phyloP scores from a whole-genome alignment of 2,888 invertebrate genomes.

The Athalia cordata region DNA sequence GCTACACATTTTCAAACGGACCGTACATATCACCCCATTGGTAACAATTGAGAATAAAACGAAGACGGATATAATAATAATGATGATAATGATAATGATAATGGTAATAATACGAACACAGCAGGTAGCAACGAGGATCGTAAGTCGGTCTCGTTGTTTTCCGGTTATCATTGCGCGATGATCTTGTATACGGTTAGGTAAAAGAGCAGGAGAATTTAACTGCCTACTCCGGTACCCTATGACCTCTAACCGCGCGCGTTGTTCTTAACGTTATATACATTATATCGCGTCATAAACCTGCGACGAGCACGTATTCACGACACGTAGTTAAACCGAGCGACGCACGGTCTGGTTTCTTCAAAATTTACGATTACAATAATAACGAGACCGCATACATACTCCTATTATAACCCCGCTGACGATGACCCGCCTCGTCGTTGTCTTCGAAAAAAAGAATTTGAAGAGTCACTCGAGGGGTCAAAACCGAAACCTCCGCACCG shows the following conservation, averaged over 20 bases:
- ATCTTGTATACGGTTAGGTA: conserved; percentile 55
- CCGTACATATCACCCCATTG: no score
- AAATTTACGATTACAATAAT: conserved; percentile 64
- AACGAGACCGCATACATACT: conserved; percentile 48
- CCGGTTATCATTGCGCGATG: conserved; percentile 62
- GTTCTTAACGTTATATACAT: conserved; percentile 7
- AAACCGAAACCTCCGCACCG: conserved; percentile 28
- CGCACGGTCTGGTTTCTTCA: conserved; percentile 66
- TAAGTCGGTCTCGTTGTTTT: conserved; percentile 52
- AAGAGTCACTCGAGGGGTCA: conserved; percentile 41
- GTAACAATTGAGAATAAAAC: no score
- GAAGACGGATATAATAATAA: no score
- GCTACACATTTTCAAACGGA: no score
- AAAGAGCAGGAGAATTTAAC: conserved; percentile 41
- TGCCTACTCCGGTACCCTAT: conserved; percentile 59
- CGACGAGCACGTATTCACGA: conserved; percentile 62
- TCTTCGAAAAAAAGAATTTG: not conserved
- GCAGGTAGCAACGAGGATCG: conserved; percentile 14
- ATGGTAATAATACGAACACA: no score
- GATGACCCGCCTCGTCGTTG: not conserved
- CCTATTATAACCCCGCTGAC: conserved; percentile 42
- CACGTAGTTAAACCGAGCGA: conserved; percentile 59
- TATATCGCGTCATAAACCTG: conserved; percentile 65
- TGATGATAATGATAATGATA: no score
- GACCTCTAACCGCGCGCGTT: conserved; percentile 55